Base-by-base conservation (phyloP, 53 echinoderm and acorn worm species). In the Pentamera pediparva region DNA sequence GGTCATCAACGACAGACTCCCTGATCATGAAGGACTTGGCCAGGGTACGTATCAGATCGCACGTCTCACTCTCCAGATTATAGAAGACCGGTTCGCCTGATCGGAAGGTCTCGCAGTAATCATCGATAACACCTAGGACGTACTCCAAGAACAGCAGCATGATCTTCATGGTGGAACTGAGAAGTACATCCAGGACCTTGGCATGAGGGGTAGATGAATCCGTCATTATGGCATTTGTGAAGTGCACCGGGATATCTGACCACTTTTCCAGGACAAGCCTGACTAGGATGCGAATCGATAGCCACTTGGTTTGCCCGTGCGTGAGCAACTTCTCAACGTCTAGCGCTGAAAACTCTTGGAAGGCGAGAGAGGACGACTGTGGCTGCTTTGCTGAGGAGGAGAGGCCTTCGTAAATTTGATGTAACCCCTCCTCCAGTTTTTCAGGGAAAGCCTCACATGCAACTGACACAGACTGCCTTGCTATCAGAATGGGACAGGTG, bases 21-120 rank as follows among this genome's bases (percentile, higher is more conserved):
- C 39, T 26, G 2, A 47, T 67, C 67, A 67, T 67, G 67, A 67
- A 67, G 25, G 67, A 67, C 30, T 67, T 67, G 37, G 43, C 41
- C 20, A 67, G 41, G 30, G 37, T 41, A 28, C 38, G 39, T 28
- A 67, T 13, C 2, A 67, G 31, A 4, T 67, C 67, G 30, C 45
- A 47, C 2, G 39, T 39, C 29, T 67, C 43, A 2, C 22, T 26
- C 39, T 40, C 26, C 18, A 41, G 40, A 17, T 41, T 22, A 29
- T 40, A 67, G 45, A 67, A 67, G 30, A 67, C 25, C 6, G 48
- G 67, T 29, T 67, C 67, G 17, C 30, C 41, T 43, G 25, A 29
- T 32, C 45, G 67, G 17, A 67, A 67, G 1, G 45, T 41, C 3
- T 41, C 37, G 3, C 10, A 40, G 48, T 38, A 67, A 41, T 43